Evolutionary conservation across 2,888 invertebrate genomes (phyloP), one percentile per base, ranked within the genome.

Genomic region (Priapulus caudatus): DNA sequence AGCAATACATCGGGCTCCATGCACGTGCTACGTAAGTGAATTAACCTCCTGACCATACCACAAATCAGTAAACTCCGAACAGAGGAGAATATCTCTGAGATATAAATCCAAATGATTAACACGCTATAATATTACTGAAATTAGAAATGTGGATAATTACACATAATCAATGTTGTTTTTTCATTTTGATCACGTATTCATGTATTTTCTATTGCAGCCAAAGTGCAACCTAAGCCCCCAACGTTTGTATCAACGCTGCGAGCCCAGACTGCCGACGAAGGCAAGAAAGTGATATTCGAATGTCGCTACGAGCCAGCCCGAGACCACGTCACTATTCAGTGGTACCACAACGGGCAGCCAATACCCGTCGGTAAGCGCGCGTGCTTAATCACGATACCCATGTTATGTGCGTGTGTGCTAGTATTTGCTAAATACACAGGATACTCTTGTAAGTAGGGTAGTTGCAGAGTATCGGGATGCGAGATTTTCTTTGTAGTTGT

Each of bases 341-440:
- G 95, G 95, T 93, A 86, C 75, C 90, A 90, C 66, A 90, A 98
- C 68, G 91, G 89, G 3, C 79, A 86, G 65, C 86, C 89, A 1
- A 73, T 98, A 60, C 33, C 33, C 10, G 10, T 33, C n/a, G n/a
- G n/a, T n/a, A n/a, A n/a, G n/a, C n/a, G 48, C 4, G 21, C 20
- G 4, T 43, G 23, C 10, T 19, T 19, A 21, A 18, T 16, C 10
- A 4, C n/a, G n/a, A n/a, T n/a, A 59, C 53, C 48, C 23, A 44
- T 2, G 16, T 19, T 2, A 24, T 4, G 19, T 5, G 1, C 3
- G 2, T 45, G 5, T 21, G 16, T 52, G 15, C 4, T 19, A 44
- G 48, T 24, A 16, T 44, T 51, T 19, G n/a, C n/a, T n/a, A n/a
- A n/a, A n/a, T n/a, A n/a, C n/a, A n/a, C n/a, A n/a, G n/a, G n/a